Percentiles rank a stretch among this genome's conserved stretches.
phyloP scores from a whole-genome alignment of 2,888 invertebrate species.

The Melieria crassipennis region DNA sequence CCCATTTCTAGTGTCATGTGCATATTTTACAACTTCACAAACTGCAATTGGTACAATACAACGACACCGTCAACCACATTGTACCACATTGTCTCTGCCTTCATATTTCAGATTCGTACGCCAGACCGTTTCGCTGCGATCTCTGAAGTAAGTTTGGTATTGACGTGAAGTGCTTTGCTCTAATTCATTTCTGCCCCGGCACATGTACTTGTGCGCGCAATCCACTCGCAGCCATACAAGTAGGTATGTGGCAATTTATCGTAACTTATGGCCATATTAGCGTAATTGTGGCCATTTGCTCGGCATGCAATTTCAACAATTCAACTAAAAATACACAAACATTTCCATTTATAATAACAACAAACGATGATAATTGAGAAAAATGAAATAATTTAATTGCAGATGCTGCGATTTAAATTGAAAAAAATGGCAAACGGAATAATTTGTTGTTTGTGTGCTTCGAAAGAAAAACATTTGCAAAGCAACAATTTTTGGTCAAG shows the following conservation, averaged over 20 bases:
- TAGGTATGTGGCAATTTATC: constrained; percentile 24
- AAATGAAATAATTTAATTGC: constrained; percentile 15
- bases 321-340: constrained; percentile 6
- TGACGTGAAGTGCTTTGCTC: constrained; percentile 40
- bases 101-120: too few species aligned
- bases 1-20: too few species aligned
- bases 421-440: constrained; percentile 5
- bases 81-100: too few species aligned
- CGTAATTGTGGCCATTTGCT: constrained; percentile 36
- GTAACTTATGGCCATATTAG: constrained; percentile 32
- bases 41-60: too few species aligned
- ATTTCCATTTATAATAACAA: constrained; percentile 21
- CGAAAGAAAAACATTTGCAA: constrained; percentile 27
- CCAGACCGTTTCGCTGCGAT: too few species aligned
- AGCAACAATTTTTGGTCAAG: constrained; percentile 37
- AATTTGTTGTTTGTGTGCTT: constrained; percentile 2
- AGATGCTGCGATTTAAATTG: constrained; percentile 24
- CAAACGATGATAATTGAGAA: constrained; percentile 9
- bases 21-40: too few species aligned
- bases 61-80: too few species aligned
- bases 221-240: not conserved
- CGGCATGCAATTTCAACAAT: constrained; percentile 4
- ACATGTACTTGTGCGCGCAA: not conserved
- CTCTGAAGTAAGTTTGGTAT: constrained; percentile 15
- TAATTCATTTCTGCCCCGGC: constrained; percentile 33